Conservation (phyloP, 2,113 vertebrate genomes). For the Mirza zaza region DNA sequence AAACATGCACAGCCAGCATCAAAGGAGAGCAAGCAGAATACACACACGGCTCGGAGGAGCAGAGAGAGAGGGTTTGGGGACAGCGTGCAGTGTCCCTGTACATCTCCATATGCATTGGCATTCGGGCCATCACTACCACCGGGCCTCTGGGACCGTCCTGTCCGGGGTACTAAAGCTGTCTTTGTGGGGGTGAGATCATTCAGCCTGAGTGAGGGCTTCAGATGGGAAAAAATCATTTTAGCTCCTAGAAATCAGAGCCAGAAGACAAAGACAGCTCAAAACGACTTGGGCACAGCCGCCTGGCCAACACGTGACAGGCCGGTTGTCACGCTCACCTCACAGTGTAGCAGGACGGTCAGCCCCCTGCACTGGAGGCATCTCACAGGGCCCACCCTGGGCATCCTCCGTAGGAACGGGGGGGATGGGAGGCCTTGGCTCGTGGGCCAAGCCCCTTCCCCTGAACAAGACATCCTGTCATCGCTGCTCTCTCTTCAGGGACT, state of each 20-base stretch:
- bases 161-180: background rate
- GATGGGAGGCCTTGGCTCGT: background rate
- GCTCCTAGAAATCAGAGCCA: background rate
- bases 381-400: background rate
- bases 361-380: accelerated
- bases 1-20: accelerated
- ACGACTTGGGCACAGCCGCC: accelerated
- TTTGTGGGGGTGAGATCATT: accelerated
- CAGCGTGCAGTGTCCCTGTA: background rate
- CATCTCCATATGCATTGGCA: accelerated
- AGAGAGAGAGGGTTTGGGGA: background rate
- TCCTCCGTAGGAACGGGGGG: background rate
- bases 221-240: background rate
- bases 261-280: background rate
- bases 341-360: too few relatives aligned
- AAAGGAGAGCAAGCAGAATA: background rate
- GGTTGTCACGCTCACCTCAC: too few relatives aligned
- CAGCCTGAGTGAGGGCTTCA: background rate
- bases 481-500: background rate
- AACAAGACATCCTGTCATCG: background rate
- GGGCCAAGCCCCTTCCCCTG: background rate
- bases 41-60: background rate
- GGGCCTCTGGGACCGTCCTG: background rate
- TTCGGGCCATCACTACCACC: background rate
- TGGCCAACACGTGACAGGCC: accelerated